phyloP scores from a whole-genome alignment of 2,113 vertebrate species.

The Diphyllodes magnificus region DNA sequence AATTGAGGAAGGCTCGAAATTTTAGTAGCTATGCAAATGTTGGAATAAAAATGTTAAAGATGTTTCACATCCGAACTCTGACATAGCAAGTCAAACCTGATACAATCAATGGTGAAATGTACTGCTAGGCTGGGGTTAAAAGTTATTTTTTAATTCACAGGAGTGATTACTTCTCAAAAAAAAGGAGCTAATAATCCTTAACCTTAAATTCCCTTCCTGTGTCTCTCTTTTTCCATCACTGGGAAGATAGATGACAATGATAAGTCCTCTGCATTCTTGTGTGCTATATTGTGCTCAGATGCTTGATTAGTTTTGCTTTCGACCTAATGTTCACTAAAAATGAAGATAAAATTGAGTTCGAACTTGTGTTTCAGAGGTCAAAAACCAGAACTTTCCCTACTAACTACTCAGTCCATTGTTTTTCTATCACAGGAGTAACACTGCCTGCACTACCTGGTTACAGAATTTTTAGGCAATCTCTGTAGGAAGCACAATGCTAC shows the following conservation, averaged over 20 bases:
- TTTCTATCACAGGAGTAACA: background rate
- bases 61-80: background rate
- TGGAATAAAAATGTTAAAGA: background rate
- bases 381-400: background rate
- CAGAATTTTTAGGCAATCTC: background rate
- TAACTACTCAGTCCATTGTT: background rate
- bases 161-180: background rate
- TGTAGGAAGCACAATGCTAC: background rate
- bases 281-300: background rate
- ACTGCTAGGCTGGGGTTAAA: background rate
- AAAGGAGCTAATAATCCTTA: slow-evolving; percentile 28
- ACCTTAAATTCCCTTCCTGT: background rate
- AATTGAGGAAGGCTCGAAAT: background rate
- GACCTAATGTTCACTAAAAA: slow-evolving; percentile 4
- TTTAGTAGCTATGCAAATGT: background rate
- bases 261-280: background rate
- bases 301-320: slow-evolving; percentile 37
- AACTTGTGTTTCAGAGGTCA: slow-evolving; percentile 19
- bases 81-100: background rate
- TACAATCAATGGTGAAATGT: background rate
- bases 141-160: slow-evolving; percentile 25
- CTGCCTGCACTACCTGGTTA: background rate
- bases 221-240: background rate
- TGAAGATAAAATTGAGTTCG: slow-evolving; percentile 42
- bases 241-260: background rate